Evolutionary conservation across 2,888 invertebrate genomes (phyloP), one percentile per base, ranked within the genome.

Genomic region (Ochlodes sylvanus): DNA sequence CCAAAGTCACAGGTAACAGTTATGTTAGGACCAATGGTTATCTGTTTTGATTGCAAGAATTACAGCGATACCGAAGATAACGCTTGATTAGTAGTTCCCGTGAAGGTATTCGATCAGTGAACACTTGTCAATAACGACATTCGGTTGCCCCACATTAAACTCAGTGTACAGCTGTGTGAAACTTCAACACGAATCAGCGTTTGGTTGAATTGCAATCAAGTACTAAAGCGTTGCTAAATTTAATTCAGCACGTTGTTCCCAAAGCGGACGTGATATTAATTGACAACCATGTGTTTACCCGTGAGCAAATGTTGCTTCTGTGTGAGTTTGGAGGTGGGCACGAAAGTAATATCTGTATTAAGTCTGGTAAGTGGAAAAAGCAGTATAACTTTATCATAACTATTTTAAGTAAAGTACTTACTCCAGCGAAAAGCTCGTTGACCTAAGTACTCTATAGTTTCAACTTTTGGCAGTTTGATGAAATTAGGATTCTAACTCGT

Each of bases 271-370:
- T 34, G 34, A 38, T 10, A 38, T 27, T 27, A 27, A 27, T 27
- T 4, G 27, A 4, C 38, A 12, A 71, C 57, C 47, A 78, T 79
- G 79, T 79, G 79, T 69, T 54, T 78, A 9, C 69, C 71, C 7
- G 42, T 78, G 47, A 63, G 73, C 2, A 70, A 58, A n/a, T 79
- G 75, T 54, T 79, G 79, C 64, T 78, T 72, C 38, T 79, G 77
- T 54, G 54, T 75, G 0, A 74, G 69, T 56, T 69, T 79, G 32
- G 76, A 77, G 34, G 65, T 72, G 10, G 80, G 77, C 5, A 69
- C 76, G 0, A 76, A 79, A 66, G 69, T 77, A 0, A 73, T 79
- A n/a, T 73, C 77, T 2, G 72, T 80, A 17, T 56, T 78, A 15
- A 73, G 73, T 68, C 63, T 75, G 67, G 77, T 77, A 69, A 72